A percentile compares a stretch with the other conserved stretches of the same genome.
Evolutionary conservation across 2,888 invertebrate species (phyloP).

Genomic region (Hypena proboscidalis): DNA sequence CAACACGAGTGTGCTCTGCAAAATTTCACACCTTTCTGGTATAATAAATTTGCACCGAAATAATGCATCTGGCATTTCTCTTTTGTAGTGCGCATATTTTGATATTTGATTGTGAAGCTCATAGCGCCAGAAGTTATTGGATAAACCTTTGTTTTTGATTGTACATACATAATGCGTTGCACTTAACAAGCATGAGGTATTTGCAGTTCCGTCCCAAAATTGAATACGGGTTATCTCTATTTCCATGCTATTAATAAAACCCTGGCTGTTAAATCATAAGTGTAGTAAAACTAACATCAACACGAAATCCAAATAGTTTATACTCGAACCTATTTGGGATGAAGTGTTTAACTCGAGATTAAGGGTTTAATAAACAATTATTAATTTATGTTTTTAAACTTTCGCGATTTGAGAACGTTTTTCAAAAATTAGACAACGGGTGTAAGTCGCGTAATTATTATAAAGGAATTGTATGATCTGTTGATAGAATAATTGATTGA

Average conservation of each 20-base stretch:
- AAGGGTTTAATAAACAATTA: too few relatives aligned
- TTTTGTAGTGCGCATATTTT: constrained; percentile 27
- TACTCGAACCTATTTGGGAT: background rate
- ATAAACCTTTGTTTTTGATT: constrained; percentile 34
- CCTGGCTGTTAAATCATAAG: constrained; percentile 28
- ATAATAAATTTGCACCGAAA: constrained; percentile 35
- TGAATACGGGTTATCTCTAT: constrained; percentile 43
- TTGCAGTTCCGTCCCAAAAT: constrained; percentile 44
- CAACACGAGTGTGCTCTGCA: constrained; percentile 46
- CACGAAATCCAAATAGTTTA: constrained; percentile 15
- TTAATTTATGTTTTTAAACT: too few relatives aligned
- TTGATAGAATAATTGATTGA: too few relatives aligned
- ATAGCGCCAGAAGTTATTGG: constrained; percentile 14
- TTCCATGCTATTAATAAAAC: constrained; percentile 23
- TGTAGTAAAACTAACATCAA: constrained; percentile 34
- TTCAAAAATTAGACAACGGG: too few relatives aligned
- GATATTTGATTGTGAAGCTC: constrained; percentile 12
- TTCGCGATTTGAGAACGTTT: too few relatives aligned
- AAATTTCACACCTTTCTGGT: constrained; percentile 38
- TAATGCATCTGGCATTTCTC: constrained; percentile 30
- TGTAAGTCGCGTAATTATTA: too few relatives aligned
- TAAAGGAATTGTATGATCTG: too few relatives aligned
- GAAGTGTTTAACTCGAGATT: background rate
- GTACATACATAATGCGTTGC: constrained; percentile 35
- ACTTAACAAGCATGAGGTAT: constrained; percentile 36